A percentile compares a stretch with the other conserved stretches of the same genome.
phyloP scores from a whole-genome alignment of 2,888 invertebrate species.

The Lasiommata megera region DNA sequence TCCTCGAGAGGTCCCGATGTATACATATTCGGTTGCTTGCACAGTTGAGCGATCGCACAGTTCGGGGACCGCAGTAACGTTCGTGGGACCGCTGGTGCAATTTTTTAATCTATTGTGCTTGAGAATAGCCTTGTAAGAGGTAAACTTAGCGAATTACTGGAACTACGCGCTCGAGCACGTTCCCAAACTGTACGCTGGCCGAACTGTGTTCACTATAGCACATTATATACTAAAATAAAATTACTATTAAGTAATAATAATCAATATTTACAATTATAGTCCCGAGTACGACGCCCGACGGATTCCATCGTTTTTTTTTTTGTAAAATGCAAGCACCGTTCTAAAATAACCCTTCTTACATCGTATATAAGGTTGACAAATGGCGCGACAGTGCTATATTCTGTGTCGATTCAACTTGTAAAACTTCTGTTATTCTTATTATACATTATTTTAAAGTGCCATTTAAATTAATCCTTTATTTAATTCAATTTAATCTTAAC shows the following conservation, averaged over 20 bases:
- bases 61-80: neutral
- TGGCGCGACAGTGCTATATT: constrained; percentile 15
- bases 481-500: too few relatives aligned
- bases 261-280: constrained; percentile 71
- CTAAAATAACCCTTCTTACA: constrained; percentile 30
- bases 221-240: constrained; percentile 75
- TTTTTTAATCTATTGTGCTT: too few relatives aligned
- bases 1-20: constrained; percentile 32
- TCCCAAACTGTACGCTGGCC: neutral
- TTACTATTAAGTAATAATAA: constrained; percentile 77
- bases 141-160: too few relatives aligned
- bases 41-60: constrained; percentile 2
- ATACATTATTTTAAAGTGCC: too few relatives aligned
- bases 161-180: neutral
- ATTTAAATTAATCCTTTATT: too few relatives aligned
- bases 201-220: constrained; percentile 48
- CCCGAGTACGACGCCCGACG: constrained; percentile 46
- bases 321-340: constrained; percentile 44
- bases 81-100: neutral
- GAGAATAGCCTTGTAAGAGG: too few relatives aligned
- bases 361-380: constrained; percentile 20
- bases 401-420: constrained; percentile 6
- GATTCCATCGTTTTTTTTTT: constrained; percentile 32
- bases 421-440: neutral
- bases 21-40: constrained; percentile 58